Evolutionary conservation across 2,113 vertebrate genomes (phyloP).

Genomic region (Calypte anna): DNA sequence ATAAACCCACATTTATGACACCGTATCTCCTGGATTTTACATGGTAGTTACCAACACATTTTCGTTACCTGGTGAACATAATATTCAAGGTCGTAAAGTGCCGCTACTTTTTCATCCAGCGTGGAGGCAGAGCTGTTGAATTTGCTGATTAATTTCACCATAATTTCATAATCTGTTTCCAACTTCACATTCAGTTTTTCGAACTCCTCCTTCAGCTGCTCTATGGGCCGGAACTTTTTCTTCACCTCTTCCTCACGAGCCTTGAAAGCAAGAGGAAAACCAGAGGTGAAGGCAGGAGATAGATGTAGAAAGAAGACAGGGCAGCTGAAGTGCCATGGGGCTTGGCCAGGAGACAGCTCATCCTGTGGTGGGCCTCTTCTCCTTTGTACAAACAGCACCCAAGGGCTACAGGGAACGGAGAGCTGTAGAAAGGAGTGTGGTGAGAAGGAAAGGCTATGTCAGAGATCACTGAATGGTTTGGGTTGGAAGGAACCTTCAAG

Average conservation of each 20-base stretch:
- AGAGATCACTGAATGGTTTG: not conserved
- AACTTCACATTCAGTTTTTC: conserved; percentile 86
- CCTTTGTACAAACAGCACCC: rapidly evolving
- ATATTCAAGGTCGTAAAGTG: conserved; percentile 92
- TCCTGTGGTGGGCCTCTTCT: rapidly evolving
- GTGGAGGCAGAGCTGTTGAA: conserved; percentile 84
- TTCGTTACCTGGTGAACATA: conserved; percentile 92
- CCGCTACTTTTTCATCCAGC: conserved; percentile 81
- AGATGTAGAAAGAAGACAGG: not conserved
- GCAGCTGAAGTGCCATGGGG: not conserved
- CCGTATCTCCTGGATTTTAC: not conserved
- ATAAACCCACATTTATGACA: conserved; percentile 39
- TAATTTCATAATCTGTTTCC: conserved; percentile 91
- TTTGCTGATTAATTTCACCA: conserved; percentile 85
- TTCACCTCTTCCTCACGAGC: conserved; percentile 64
- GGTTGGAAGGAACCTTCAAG: too few relatives aligned
- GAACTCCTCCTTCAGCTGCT: conserved; percentile 90
- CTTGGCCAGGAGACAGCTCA: not conserved
- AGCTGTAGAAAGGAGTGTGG: not conserved
- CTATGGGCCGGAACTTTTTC: conserved; percentile 82
- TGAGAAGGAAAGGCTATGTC: not conserved
- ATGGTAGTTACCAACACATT: not conserved
- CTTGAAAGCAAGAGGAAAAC: conserved; percentile 50
- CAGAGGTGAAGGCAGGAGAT: not conserved
- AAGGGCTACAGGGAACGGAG: not conserved